Evolutionary conservation across 2,113 vertebrate genomes (phyloP).

Genomic region (Podarcis raffonei): DNA sequence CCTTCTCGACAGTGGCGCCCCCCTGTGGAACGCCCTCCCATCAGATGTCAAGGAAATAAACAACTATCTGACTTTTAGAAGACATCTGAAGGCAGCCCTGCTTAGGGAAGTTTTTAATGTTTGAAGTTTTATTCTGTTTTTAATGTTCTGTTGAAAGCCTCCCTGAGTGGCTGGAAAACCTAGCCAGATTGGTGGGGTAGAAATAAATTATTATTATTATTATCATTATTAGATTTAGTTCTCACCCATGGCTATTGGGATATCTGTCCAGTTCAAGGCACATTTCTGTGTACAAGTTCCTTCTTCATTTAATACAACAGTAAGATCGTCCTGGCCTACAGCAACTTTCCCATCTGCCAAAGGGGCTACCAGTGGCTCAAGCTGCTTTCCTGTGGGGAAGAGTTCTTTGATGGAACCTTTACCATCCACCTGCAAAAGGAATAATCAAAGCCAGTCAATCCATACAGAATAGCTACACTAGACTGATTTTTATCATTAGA

Average conservation of each 20-base stretch:
- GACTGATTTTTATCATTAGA: background rate
- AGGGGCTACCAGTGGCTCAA: constrained; percentile 93
- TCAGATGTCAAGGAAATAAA: no score
- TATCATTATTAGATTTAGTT: background rate
- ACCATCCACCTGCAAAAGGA: constrained; percentile 88
- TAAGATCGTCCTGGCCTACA: constrained; percentile 96
- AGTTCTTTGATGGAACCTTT: constrained; percentile 96
- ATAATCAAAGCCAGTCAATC: constrained; percentile 19
- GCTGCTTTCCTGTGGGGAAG: constrained; percentile 96
- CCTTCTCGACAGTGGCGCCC: no score
- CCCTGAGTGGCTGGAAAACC: no score
- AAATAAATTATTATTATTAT: no score
- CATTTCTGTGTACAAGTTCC: constrained; percentile 95
- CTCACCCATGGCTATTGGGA: constrained; percentile 97
- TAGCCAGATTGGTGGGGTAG: no score
- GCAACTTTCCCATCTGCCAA: constrained; percentile 96
- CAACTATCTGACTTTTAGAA: no score
- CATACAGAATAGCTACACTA: background rate
- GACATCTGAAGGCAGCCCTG: no score
- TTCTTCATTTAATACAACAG: constrained; percentile 95
- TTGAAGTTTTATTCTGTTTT: no score
- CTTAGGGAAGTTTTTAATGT: background rate
- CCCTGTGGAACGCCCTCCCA: no score
- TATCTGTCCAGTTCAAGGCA: constrained; percentile 98
- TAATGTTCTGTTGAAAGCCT: no score